Evolutionary conservation across 1,140 invertebrate species (phyloP).

Genomic region (Octopus sinensis): DNA sequence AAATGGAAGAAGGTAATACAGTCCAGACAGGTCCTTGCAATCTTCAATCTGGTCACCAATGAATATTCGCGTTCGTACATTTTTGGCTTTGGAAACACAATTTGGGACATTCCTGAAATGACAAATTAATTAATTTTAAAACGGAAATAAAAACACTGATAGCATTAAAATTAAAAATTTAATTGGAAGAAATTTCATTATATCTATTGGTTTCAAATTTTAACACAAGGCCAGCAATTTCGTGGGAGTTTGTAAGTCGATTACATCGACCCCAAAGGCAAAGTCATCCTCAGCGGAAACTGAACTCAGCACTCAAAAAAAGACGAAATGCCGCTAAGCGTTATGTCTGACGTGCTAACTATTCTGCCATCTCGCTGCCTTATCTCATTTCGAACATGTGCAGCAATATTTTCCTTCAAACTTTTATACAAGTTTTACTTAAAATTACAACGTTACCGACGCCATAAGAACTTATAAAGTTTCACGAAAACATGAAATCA

Average conservation of each 20-base stretch:
- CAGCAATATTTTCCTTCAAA: too few species aligned
- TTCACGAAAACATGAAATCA: too few species aligned
- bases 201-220: background rate
- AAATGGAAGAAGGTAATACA: slow-evolving; percentile 91
- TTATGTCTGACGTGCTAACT: too few species aligned
- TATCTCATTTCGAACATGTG: too few species aligned
- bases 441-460: too few species aligned
- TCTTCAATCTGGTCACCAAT: slow-evolving; percentile 91
- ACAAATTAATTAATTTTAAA: slow-evolving; percentile 19
- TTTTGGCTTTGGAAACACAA: slow-evolving; percentile 97
- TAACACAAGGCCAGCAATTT: background rate
- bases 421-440: too few species aligned
- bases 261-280: background rate
- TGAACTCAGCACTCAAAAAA: too few species aligned
- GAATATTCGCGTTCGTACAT: slow-evolving; percentile 86
- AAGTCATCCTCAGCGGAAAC: background rate
- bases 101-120: slow-evolving; percentile 77
- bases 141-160: background rate
- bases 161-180: background rate
- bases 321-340: too few species aligned
- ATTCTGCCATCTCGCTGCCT: too few species aligned
- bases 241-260: background rate
- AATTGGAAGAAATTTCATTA: background rate
- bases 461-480: too few species aligned
- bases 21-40: slow-evolving; percentile 88